These are phyloP conservation scores for Tenthredo livida DNA, from an alignment of 2,888 invertebrate species.

Conservation along the genomic window DNA sequence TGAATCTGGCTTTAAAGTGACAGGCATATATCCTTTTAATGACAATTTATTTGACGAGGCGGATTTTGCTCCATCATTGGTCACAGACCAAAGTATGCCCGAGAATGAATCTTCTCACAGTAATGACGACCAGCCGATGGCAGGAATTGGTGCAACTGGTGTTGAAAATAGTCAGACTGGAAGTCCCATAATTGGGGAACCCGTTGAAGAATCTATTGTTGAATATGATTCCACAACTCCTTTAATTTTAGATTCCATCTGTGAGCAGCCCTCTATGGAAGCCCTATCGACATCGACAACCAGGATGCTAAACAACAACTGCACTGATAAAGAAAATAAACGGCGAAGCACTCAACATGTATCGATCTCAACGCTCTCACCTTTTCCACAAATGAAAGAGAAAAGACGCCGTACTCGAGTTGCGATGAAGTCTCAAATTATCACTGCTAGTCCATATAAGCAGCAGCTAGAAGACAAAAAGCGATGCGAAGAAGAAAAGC, in stretches of 20 bases:
- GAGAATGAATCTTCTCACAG: not conserved
- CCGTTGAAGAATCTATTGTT: not conserved
- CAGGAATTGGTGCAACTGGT: not conserved
- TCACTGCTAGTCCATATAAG: constrained; percentile 19
- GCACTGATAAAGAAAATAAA: constrained; percentile 5
- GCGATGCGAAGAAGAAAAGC: not conserved
- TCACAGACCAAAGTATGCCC: not conserved
- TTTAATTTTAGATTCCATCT: not conserved
- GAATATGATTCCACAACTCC: constrained; percentile 16
- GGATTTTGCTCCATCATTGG: not conserved
- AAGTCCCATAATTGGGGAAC: too few species aligned
- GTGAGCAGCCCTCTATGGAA: not conserved
- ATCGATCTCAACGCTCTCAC: not conserved
- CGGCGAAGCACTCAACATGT: not conserved
- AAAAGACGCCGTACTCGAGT: constrained; percentile 14
- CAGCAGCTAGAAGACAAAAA: not conserved
- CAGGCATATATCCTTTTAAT: constrained; percentile 42
- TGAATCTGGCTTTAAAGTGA: constrained; percentile 55
- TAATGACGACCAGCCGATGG: not conserved
- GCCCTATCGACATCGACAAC: not conserved
- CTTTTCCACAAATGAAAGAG: constrained; percentile 25
- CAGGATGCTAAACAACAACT: not conserved
- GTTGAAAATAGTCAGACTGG: not conserved
- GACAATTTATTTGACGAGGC: not conserved
- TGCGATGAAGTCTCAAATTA: constrained; percentile 5